Evolutionary conservation across 1,140 invertebrate species (phyloP), one percentile per base, ranked within the genome.

Genomic region (Sycophaga agraensis): DNA sequence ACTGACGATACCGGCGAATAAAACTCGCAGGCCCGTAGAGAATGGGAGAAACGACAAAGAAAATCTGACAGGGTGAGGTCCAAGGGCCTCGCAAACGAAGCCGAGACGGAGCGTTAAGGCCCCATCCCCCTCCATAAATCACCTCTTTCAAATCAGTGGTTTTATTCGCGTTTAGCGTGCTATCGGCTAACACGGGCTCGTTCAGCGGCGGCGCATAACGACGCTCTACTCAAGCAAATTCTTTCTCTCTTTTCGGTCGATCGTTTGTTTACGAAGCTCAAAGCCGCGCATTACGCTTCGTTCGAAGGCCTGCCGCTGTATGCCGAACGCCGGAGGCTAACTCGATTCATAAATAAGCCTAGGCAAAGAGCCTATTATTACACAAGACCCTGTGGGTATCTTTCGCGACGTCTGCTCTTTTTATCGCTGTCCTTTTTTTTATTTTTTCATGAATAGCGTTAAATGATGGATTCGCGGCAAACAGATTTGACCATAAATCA

Each of bases 121-220:
- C n/a, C 24, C 21, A 46, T 19, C 19, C 5, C 11, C 26, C 24
- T 8, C n/a, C 16, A 59, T 50, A 49, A 59, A 59, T 59, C 46
- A 24, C 37, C 22, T 40, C 16, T 40, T 59, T 50, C 56, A 59
- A 50, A 50, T 50, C 35, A 17, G 31, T 9, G 21, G 12, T 24
- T 48, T 58, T 59, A 48, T 50, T 21, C 8, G 35, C 35, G 1
- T 50, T n/a, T n/a, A n/a, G 6, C 43, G 40, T 14, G 19, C 24
- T 46, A 48, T 57, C 31, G 43, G 35, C 21, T n/a, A n/a, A n/a
- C n/a, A n/a, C n/a, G n/a, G n/a, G n/a, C n/a, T 53, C 16, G 12
- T 21, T n/a, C 16, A 40, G 26, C 28, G 9, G 1, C 7, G 0
- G 4, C 24, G 16, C 8, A 34, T 14, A 54, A 40, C 14, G 24